Evolutionary conservation across 2,797 vertebrate species (phyloP), one percentile per base, ranked within the genome.

Genomic region (Girardinus metallicus): DNA sequence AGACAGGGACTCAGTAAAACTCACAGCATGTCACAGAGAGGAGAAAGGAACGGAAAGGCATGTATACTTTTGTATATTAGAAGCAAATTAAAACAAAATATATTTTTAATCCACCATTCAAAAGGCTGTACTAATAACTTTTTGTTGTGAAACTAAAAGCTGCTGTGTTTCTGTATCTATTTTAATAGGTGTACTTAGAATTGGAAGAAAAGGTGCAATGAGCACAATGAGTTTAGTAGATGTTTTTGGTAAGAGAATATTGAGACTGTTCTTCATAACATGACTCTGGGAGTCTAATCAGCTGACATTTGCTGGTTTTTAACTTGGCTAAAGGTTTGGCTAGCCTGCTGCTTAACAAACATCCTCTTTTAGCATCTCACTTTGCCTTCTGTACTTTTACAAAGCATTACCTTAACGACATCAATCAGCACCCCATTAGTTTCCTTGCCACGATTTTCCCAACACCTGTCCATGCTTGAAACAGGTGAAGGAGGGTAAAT

Each of bases 1-100:
- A 85, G 75, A 53, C 85, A 79, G 81, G 43, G 51, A 51, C 85
- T 80, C 82, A 83, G 53, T 83, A 60, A 80, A 86, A 80, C 82
- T 85, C 87, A 75, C 73, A 86, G 86, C 73, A 68, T 83, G 87
- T 81, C 78, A 80, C 77, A 64, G 80, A 18, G 74, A 49, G 44
- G 44, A 83, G 80, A 75, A 70, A 53, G 34, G 26, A 79, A 71
- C 7, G 68, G 57, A 86, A 80, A 85, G 60, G 83, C 87, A 80
- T 76, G 68, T 76, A 57, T 46, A 71, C 73, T 43, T 43, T 21
- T 78, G 72, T 75, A 57, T 46, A 73, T 76, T 43, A n/a, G 53
- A 74, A 51, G 39, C 53, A 53, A 11, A 18, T 5, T 1, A 10
- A 6, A 34, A 31, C 29, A 73, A 73, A 34, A 57, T 29, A 9